Conservation (phyloP, 2,888 invertebrate genomes). For the Cerastis leucographa region DNA sequence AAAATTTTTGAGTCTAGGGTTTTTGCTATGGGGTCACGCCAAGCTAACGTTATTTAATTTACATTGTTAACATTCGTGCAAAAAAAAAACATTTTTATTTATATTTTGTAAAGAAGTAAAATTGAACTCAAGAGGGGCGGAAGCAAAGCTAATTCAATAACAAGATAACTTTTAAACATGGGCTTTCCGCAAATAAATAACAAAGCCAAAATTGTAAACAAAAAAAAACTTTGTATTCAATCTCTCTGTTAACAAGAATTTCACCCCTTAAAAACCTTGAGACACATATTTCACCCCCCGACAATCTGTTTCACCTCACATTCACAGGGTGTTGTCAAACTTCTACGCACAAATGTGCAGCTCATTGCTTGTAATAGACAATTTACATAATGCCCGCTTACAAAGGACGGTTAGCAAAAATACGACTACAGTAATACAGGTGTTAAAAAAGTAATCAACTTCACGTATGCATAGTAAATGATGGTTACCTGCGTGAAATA, state of each 20-base stretch:
- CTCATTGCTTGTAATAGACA: constrained; percentile 66
- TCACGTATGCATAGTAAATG: constrained; percentile 43
- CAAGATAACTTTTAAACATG: constrained; percentile 21
- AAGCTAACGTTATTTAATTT: not conserved
- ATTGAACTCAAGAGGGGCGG: not conserved
- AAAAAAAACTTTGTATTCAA: constrained; percentile 34
- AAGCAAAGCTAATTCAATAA: constrained; percentile 1
- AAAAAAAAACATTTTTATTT: not conserved
- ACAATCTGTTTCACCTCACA: constrained; percentile 43
- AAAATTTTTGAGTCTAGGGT: not conserved
- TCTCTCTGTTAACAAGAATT: constrained; percentile 37
- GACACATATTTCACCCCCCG: constrained; percentile 20
- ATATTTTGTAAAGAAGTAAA: not conserved
- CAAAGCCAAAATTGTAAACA: constrained; percentile 13
- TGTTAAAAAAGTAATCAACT: constrained; percentile 61
- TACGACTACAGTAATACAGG: constrained; percentile 38
- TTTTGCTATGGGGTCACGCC: not conserved
- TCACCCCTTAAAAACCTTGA: constrained; percentile 21
- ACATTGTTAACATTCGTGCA: not conserved
- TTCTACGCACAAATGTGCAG: constrained; percentile 65
- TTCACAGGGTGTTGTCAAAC: constrained; percentile 60
- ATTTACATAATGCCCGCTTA: constrained; percentile 71
- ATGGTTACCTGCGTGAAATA: constrained; percentile 3
- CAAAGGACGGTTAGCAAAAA: constrained; percentile 56
- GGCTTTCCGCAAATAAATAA: constrained; percentile 5